Conservation (phyloP, 2,888 invertebrate species). For the Halictus quadricinctus region DNA sequence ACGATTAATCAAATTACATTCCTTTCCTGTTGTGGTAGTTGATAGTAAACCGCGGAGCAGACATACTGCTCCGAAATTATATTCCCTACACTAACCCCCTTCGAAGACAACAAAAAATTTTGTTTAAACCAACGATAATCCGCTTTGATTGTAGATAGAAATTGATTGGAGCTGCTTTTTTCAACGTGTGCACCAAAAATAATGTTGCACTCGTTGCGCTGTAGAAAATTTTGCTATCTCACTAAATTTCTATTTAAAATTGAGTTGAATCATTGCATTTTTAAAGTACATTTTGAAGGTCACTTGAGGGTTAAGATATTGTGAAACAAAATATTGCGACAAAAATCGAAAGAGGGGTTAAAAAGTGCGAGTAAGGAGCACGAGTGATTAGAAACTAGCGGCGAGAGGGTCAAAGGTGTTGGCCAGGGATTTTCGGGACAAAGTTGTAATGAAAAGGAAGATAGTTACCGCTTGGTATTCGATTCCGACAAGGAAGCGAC, state of each 20-base stretch:
- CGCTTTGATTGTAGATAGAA: neutral
- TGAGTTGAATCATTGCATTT: neutral
- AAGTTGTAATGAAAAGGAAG: neutral
- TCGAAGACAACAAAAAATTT: neutral
- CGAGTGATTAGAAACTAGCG: neutral
- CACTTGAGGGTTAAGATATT: too few relatives aligned
- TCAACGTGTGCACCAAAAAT: neutral
- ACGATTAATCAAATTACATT: constrained; percentile 1
- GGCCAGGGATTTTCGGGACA: neutral
- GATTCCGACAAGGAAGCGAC: constrained; percentile 5
- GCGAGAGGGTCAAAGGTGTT: neutral
- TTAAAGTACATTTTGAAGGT: neutral
- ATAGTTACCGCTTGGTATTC: neutral
- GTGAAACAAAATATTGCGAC: too few relatives aligned
- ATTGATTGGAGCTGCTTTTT: neutral
- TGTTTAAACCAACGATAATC: neutral
- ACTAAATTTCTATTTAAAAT: neutral
- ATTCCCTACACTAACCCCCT: neutral
- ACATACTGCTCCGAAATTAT: neutral
- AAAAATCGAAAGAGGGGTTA: too few relatives aligned
- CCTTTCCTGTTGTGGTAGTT: neutral
- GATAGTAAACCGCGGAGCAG: too few relatives aligned
- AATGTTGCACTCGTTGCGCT: neutral
- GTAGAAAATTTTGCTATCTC: neutral
- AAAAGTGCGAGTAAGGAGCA: neutral